Evolutionary conservation across 2,113 vertebrate genomes (phyloP).

Genomic region (Dasyprocta punctata): DNA sequence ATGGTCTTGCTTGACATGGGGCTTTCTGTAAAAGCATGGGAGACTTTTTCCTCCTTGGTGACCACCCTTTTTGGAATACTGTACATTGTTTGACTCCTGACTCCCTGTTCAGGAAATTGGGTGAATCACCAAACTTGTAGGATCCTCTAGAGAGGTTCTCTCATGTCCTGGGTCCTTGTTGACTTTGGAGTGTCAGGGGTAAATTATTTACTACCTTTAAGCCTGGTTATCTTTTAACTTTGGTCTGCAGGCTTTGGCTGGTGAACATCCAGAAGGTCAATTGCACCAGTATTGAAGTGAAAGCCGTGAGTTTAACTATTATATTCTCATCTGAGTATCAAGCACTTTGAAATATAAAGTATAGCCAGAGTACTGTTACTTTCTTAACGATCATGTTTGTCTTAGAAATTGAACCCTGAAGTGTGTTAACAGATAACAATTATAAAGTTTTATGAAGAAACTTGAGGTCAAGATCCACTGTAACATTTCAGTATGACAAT

Average conservation of each 20-base stretch:
- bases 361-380: neutral
- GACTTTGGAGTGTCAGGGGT: too few relatives aligned
- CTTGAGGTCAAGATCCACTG: neutral
- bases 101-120: neutral
- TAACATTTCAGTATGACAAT: neutral
- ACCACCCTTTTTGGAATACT: neutral
- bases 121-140: neutral
- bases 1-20: neutral
- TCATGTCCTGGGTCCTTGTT: neutral
- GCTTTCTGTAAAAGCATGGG: neutral
- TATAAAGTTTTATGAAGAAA: neutral
- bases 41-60: neutral
- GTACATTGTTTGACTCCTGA: neutral
- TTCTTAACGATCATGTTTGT: neutral
- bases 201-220: neutral
- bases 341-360: neutral
- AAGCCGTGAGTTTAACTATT: neutral
- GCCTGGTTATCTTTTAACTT: neutral
- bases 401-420: neutral
- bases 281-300: neutral
- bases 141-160: neutral
- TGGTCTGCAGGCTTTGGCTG: neutral
- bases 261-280: neutral
- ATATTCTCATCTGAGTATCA: neutral
- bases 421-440: neutral